Conservation (phyloP, 1,140 invertebrate genomes). For the Chrysoperla carnea region DNA sequence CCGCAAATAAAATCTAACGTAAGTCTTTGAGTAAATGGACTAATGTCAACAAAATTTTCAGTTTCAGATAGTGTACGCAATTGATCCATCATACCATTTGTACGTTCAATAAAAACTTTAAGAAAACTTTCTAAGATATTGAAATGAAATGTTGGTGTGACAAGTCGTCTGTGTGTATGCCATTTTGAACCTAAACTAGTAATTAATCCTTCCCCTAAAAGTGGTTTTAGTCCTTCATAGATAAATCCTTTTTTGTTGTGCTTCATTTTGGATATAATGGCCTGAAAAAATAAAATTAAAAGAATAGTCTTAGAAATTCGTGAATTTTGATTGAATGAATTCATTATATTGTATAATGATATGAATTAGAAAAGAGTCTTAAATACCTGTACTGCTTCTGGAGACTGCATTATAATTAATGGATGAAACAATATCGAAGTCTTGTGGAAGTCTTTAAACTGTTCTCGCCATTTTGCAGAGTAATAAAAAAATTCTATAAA, state of each 20-base stretch:
- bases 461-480: too few species aligned
- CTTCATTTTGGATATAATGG: conserved; percentile 28
- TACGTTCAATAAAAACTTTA: conserved; percentile 63
- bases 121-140: conserved; percentile 74
- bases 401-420: too few species aligned
- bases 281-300: conserved; percentile 10
- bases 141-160: conserved; percentile 85
- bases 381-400: too few species aligned
- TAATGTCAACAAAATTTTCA: conserved; percentile 46
- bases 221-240: neutral
- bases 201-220: conserved; percentile 21
- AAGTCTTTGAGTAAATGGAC: conserved; percentile 55
- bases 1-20: conserved; percentile 62
- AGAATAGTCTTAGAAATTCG: too few species aligned
- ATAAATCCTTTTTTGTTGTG: too few species aligned
- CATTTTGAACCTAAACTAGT: conserved; percentile 47
- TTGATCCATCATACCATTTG: conserved; percentile 41
- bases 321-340: too few species aligned
- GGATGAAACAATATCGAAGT: too few species aligned
- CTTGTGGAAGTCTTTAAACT: too few species aligned
- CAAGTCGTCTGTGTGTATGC: conserved; percentile 53
- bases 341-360: too few species aligned
- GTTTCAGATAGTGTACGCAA: conserved; percentile 36
- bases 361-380: too few species aligned
- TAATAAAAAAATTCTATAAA: too few species aligned